Percentiles rank a stretch among this genome's conserved stretches.
Conservation (phyloP, 1,140 invertebrate genomes). For the Drosophila serrata region DNA sequence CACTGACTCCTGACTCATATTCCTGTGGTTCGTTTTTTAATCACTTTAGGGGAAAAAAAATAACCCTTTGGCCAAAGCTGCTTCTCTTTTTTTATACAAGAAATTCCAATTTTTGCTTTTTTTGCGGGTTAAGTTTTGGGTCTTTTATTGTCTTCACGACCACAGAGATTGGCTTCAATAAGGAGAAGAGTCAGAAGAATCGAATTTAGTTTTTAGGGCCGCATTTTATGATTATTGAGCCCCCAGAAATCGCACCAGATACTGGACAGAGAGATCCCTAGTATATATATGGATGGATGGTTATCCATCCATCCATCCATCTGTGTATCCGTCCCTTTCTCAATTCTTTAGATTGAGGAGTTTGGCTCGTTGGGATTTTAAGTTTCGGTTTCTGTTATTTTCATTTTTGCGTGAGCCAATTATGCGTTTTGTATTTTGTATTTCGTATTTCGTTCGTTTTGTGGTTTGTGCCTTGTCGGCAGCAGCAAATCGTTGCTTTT, state of each 20-base stretch:
- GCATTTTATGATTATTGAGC: constrained; percentile 78
- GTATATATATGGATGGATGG: constrained; percentile 35
- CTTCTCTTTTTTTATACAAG: constrained; percentile 45
- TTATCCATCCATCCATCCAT: constrained; percentile 38
- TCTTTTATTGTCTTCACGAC: constrained; percentile 79
- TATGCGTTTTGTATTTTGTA: constrained; percentile 78
- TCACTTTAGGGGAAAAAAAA: constrained; percentile 59
- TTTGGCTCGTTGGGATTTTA: constrained; percentile 33
- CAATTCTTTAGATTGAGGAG: constrained; percentile 66
- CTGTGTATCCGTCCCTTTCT: constrained; percentile 64
- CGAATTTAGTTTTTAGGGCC: constrained; percentile 65
- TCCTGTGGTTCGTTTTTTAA: constrained; percentile 53
- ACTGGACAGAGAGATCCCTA: constrained; percentile 17
- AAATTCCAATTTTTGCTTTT: constrained; percentile 78
- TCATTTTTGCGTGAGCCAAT: constrained; percentile 82
- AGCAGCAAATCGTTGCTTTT: constrained; percentile 66
- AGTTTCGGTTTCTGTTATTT: constrained; percentile 46
- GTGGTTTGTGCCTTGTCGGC: constrained; percentile 49
- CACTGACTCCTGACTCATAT: constrained; percentile 34
- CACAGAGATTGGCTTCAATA: constrained; percentile 76
- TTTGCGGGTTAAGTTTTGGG: constrained; percentile 41
- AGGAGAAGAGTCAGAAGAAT: constrained; percentile 33
- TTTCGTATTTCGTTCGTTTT: constrained; percentile 67
- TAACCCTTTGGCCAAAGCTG: constrained; percentile 34
- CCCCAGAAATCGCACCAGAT: constrained; percentile 44